A percentile compares a stretch with the other conserved stretches of the same genome.
Conservation (phyloP, 2,113 vertebrate genomes). For the Platysteira castanea region DNA sequence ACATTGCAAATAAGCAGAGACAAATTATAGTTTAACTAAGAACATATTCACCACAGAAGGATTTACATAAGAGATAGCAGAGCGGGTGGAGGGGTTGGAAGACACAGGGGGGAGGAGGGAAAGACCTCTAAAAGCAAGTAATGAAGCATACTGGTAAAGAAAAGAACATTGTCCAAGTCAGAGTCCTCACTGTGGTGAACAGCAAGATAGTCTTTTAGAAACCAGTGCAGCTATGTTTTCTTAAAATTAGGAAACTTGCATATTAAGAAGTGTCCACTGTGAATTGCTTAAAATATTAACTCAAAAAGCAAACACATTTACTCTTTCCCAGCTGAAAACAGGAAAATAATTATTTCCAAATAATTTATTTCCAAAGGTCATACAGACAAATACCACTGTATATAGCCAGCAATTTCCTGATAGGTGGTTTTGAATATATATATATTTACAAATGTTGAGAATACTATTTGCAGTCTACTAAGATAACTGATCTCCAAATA, state of each 20-base stretch:
- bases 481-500: background rate
- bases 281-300: background rate
- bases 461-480: background rate
- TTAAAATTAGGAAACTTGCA: background rate
- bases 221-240: background rate
- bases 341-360: background rate
- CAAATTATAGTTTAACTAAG: constrained; percentile 11
- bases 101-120: no score
- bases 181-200: background rate
- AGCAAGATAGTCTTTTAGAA: background rate
- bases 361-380: background rate
- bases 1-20: background rate
- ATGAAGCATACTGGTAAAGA: no score
- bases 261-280: background rate
- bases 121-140: no score
- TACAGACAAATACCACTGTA: background rate
- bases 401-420: background rate
- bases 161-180: background rate
- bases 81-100: no score
- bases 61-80: background rate
- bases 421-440: background rate
- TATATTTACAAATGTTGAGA: background rate
- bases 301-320: background rate
- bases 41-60: background rate
- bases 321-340: background rate